Percentiles rank a stretch among this genome's conserved stretches.
Conservation (phyloP, 2,888 invertebrate genomes). For the Chrysina gloriosa region DNA sequence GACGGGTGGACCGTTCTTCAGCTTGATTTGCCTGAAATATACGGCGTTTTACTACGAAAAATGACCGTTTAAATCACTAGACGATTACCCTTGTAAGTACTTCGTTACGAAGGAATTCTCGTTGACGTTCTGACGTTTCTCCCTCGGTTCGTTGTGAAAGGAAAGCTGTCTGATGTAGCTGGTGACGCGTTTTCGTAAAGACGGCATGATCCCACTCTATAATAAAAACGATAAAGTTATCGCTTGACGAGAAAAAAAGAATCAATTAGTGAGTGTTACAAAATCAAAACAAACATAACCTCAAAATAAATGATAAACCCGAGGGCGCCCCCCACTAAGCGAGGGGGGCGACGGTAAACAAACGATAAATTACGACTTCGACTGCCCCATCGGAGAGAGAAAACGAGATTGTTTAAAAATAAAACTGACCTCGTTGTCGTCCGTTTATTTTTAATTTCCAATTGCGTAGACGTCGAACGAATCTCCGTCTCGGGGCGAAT, state of each 20-base stretch:
- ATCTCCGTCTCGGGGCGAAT: neutral
- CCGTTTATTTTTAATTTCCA: slow-evolving; percentile 6
- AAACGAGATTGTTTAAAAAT: slow-evolving; percentile 15
- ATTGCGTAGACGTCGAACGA: neutral
- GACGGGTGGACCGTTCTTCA: slow-evolving; percentile 69
- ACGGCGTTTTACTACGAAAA: neutral
- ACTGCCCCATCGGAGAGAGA: neutral
- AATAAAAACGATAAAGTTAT: neutral
- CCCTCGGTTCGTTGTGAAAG: slow-evolving; percentile 72
- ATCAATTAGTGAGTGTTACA: neutral
- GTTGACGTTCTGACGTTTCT: slow-evolving; percentile 65
- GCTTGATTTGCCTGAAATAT: slow-evolving; percentile 56
- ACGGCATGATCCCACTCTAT: slow-evolving; percentile 69
- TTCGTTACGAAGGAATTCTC: slow-evolving; percentile 77
- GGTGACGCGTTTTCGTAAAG: slow-evolving; percentile 76
- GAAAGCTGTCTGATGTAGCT: slow-evolving; percentile 80
- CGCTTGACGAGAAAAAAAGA: no score
- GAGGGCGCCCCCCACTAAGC: neutral
- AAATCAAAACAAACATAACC: neutral
- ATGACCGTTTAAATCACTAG: neutral
- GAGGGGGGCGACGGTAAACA: neutral
- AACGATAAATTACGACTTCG: neutral
- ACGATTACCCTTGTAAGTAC: slow-evolving; percentile 75
- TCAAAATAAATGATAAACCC: no score
- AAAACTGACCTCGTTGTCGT: slow-evolving; percentile 31